Conservation (phyloP, 2,113 vertebrate genomes). For the Rhegmatorhina hoffmannsi region DNA sequence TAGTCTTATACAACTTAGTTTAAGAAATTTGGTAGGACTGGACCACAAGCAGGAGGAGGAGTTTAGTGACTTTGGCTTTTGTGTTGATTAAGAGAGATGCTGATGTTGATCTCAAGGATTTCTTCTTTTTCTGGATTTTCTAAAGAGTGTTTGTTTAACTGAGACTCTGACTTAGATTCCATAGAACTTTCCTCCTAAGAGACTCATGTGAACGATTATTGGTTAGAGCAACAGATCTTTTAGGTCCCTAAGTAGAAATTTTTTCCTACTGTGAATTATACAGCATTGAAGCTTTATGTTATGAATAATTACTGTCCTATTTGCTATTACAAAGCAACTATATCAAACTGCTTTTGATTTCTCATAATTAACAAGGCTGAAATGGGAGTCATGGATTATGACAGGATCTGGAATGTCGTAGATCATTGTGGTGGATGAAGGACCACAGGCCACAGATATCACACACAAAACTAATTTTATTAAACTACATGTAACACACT, state of each 20-base stretch:
- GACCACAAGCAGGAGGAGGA: neutral
- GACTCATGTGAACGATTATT: neutral
- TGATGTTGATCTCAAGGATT: neutral
- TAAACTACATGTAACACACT: no score
- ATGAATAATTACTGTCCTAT: neutral
- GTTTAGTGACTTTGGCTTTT: neutral
- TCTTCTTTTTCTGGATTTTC: neutral
- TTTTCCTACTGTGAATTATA: neutral
- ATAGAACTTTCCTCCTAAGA: neutral
- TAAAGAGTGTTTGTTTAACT: neutral
- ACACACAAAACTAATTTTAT: no score
- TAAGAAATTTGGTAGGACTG: neutral
- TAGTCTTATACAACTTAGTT: neutral
- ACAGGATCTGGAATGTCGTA: neutral
- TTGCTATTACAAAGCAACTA: neutral
- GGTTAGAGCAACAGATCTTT: neutral
- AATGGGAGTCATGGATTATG: neutral
- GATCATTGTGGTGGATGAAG: no score
- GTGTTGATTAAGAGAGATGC: neutral
- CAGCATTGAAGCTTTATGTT: neutral
- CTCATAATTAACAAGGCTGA: neutral
- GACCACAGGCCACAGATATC: no score
- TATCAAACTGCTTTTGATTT: neutral
- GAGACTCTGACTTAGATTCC: neutral
- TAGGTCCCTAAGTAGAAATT: neutral